Conservation (phyloP, 2,113 vertebrate species). For the Aix galericulata region DNA sequence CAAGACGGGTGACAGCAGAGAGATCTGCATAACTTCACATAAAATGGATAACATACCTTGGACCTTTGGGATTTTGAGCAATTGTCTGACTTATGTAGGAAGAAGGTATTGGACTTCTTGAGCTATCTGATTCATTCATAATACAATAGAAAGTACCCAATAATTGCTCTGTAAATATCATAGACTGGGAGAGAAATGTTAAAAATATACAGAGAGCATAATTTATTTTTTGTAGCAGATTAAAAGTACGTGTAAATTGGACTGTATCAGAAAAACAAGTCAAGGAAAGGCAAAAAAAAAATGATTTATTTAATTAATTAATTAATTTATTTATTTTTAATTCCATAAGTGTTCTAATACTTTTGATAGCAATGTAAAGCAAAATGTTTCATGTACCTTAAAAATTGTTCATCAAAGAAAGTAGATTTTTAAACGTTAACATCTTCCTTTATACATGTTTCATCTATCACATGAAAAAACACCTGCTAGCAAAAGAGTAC, state of each 20-base stretch:
- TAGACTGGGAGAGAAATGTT: not conserved
- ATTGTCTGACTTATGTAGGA: not conserved
- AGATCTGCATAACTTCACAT: not conserved
- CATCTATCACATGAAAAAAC: not conserved
- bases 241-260: not conserved
- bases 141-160: not conserved
- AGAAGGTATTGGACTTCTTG: not conserved
- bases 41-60: not conserved
- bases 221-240: not conserved
- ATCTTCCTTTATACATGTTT: not conserved
- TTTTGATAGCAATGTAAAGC: not conserved
- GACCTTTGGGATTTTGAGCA: not conserved
- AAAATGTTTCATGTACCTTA: not conserved
- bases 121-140: not conserved
- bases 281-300: not conserved
- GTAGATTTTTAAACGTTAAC: not conserved
- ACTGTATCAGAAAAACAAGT: not conserved
- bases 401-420: not conserved
- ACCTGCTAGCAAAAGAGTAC: not conserved
- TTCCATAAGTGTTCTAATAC: not conserved
- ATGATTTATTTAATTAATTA: not conserved
- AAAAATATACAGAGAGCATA: not conserved
- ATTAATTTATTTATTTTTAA: not conserved
- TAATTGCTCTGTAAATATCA: not conserved
- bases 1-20: not conserved